These are phyloP conservation scores for Mycetomoellerius zeteki DNA, from an alignment of 1,140 invertebrate genomes.

Conservation along the genomic window DNA sequence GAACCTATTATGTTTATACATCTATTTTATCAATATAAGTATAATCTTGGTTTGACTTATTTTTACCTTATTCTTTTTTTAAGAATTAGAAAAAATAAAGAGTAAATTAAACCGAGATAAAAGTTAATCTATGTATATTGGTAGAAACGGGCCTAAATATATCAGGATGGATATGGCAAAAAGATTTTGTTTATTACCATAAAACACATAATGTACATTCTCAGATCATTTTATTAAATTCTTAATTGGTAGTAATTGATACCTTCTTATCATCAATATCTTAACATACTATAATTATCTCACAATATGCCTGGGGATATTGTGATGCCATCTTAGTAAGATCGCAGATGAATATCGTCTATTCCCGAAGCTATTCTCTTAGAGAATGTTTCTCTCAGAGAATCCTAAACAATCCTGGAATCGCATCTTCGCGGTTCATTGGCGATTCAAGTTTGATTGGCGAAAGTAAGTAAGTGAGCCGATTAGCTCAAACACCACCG, in stretches of 20 bases:
- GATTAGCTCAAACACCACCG: constrained; percentile 62
- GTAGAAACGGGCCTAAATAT: not conserved
- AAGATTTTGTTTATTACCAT: not conserved
- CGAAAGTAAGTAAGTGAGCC: constrained; percentile 76
- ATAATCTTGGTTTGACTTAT: too few relatives aligned
- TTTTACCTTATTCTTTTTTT: too few relatives aligned
- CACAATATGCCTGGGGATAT: not conserved
- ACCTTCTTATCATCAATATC: not conserved
- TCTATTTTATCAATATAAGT: too few relatives aligned
- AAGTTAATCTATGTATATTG: too few relatives aligned
- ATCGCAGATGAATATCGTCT: not conserved
- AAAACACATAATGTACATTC: not conserved
- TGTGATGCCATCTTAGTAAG: too few relatives aligned
- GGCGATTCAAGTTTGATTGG: constrained; percentile 76
- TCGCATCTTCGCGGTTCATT: constrained; percentile 74
- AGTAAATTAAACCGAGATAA: too few relatives aligned
- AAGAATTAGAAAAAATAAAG: too few relatives aligned
- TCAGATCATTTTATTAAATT: not conserved
- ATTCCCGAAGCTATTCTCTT: not conserved
- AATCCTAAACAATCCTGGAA: constrained; percentile 52
- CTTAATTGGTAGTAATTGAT: not conserved
- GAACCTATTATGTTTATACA: too few relatives aligned
- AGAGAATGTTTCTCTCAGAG: constrained; percentile 15
- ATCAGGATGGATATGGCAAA: not conserved
- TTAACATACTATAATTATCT: not conserved